phyloP scores from a whole-genome alignment of 2,797 vertebrate species.

The Channallabes apus region DNA sequence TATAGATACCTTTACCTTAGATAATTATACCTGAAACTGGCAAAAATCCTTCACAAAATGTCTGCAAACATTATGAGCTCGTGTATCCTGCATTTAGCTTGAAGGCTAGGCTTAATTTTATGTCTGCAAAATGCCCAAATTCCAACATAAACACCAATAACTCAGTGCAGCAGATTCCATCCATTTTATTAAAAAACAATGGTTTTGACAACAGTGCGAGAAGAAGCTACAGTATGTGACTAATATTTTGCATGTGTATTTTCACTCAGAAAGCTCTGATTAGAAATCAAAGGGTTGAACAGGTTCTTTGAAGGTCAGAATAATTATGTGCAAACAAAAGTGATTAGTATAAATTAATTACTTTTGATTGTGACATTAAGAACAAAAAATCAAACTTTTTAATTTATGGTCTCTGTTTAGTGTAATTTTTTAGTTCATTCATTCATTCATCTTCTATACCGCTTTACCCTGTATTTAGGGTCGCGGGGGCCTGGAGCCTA shows the following conservation, averaged over 20 bases:
- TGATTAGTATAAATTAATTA: background rate
- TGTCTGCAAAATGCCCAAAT: background rate
- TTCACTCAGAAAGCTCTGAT: conserved; percentile 10
- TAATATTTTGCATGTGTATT: background rate
- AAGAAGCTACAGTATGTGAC: background rate
- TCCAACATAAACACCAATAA: background rate
- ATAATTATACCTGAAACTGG: no score
- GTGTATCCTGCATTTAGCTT: background rate
- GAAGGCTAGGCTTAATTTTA: background rate
- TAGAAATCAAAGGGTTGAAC: background rate
- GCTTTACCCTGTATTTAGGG: no score
- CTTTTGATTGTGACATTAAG: background rate
- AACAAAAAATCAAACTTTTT: background rate
- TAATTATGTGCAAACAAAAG: conserved; percentile 7
- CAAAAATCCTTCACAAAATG: background rate
- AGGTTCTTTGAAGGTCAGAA: conserved; percentile 9
- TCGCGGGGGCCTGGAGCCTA: no score
- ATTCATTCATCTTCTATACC: no score
- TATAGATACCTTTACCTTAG: no score
- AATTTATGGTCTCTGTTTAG: background rate
- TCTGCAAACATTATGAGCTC: background rate
- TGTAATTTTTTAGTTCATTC: no score
- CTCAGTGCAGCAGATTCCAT: background rate
- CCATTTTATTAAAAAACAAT: background rate
- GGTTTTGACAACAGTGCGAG: background rate